Conservation (phyloP, 2,888 invertebrate genomes). For the Dolichomitus sp. region DNA sequence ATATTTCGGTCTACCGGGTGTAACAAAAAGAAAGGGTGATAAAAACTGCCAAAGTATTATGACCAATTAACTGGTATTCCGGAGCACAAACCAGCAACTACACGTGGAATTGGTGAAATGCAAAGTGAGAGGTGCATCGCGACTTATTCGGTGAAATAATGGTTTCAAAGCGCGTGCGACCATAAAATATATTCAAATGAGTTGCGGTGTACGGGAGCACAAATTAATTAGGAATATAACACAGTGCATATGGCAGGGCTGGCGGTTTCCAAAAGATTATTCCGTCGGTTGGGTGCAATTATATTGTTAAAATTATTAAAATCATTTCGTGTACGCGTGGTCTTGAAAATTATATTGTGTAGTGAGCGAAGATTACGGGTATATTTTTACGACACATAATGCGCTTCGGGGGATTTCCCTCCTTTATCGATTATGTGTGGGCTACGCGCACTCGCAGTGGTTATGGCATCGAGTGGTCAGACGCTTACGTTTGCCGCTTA, state of each 20-base stretch:
- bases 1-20: neutral
- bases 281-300: conserved; percentile 64
- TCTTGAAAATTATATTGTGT: conserved; percentile 30
- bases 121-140: conserved; percentile 38
- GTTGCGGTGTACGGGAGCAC: conserved; percentile 31
- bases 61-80: neutral
- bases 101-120: conserved; percentile 50
- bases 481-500: conserved; percentile 16
- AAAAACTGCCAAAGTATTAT: conserved; percentile 13
- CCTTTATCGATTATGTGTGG: conserved; percentile 34
- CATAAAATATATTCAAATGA: conserved; percentile 56
- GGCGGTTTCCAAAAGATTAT: conserved; percentile 71
- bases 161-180: conserved; percentile 39
- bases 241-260: conserved; percentile 12
- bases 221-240: conserved; percentile 56
- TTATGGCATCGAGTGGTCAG: conserved; percentile 53
- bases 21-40: neutral
- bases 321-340: conserved; percentile 28
- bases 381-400: conserved; percentile 54
- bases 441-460: conserved; percentile 39
- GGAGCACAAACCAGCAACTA: conserved; percentile 15
- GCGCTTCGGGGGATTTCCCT: neutral
- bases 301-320: conserved; percentile 55
- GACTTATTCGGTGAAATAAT: conserved; percentile 53
- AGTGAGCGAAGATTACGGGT: conserved; percentile 46